Percentiles rank a stretch among this genome's conserved stretches.
Evolutionary conservation across 2,888 invertebrate genomes (phyloP).

Genomic region (Oegoconia quadripuncta): DNA sequence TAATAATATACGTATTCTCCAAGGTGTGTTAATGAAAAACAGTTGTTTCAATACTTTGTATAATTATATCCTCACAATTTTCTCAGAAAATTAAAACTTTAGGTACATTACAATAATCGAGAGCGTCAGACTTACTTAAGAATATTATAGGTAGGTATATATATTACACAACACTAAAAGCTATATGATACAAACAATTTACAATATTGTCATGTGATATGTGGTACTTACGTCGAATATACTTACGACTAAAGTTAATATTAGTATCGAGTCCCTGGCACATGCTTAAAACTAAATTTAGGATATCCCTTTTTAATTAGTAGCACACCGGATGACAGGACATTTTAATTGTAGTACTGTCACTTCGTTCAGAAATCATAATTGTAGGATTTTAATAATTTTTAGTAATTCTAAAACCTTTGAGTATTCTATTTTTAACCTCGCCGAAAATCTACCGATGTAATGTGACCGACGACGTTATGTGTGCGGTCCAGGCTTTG

Average conservation of each 20-base stretch:
- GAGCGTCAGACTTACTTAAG: slow-evolving; percentile 45
- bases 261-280: background rate
- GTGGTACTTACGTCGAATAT: slow-evolving; percentile 24
- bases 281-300: no score
- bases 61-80: slow-evolving; percentile 43
- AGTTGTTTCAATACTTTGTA: slow-evolving; percentile 42
- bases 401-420: no score
- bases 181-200: slow-evolving; percentile 75
- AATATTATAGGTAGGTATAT: no score
- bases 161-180: slow-evolving; percentile 50
- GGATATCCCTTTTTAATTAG: no score
- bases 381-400: no score
- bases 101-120: slow-evolving; percentile 37
- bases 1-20: background rate
- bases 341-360: no score
- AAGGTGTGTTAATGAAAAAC: background rate
- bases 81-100: slow-evolving; percentile 39
- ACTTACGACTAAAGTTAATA: background rate
- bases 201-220: slow-evolving; percentile 72
- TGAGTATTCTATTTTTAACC: no score
- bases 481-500: no score
- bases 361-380: no score
- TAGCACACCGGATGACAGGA: no score
- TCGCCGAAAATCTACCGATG: no score
- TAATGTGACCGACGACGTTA: no score